Evolutionary conservation across 2,113 vertebrate genomes (phyloP), one percentile per base, ranked within the genome.

Genomic region (Oenanthe melanoleuca): DNA sequence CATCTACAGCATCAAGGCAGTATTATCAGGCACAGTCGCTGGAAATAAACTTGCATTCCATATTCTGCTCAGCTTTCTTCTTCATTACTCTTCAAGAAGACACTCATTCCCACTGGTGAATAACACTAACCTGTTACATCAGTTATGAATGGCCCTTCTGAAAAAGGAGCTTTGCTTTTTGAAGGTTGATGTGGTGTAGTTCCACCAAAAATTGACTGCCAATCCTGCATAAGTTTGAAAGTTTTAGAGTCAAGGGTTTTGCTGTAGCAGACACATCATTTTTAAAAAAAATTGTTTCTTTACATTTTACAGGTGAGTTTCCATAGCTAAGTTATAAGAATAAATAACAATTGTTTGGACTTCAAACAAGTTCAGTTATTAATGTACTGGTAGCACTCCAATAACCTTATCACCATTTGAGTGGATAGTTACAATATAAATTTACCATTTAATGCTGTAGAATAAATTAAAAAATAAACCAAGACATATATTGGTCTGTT

Each of bases 151-250:
- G 20, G 7, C 6, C 6, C 6, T 31, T 64, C 34, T 63, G 47
- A 42, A 52, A 80, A 50, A 53, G 5, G 59, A 66, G 38, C 8
- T 59, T 61, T 31, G 44, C 2, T 29, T 61, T 72, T 85, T 44
- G 4, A 10, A 60, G 1, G 6, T 4, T 60, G 21, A 52, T 63
- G 21, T 22, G 5, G 1, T 13, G 16, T 25, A 6, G 7, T 26
- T 75, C 31, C 40, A 56, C 40, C n/a, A 57, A 69, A 53, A 84
- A n/a, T 0, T 33, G 9, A 28, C 33, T 50, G 8, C 8, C 44
- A 55, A 9, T 70, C 83, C 42, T 55, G 12, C 9, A 45, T 12
- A 9, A 33, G 1, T 6, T 31, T 38, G 23, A 84, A 80, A 52
- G 15, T 21, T 72, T 82, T 20, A 64, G 10, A 66, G 60, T 31